These are phyloP conservation scores for Villa cingulata DNA, from an alignment of 2,888 invertebrate genomes.

Conservation along the genomic window DNA sequence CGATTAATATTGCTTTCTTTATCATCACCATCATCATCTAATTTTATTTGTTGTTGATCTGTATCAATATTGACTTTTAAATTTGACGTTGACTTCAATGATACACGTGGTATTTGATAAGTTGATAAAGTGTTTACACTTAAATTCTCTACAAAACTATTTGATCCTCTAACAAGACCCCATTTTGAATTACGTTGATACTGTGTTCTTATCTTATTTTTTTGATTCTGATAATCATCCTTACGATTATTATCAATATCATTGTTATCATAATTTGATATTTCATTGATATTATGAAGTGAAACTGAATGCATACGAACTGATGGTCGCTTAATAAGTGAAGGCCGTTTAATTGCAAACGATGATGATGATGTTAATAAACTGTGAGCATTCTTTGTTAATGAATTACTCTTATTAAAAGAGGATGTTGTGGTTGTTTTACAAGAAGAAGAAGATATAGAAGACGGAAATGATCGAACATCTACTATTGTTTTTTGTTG, in stretches of 20 bases:
- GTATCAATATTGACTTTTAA: not conserved
- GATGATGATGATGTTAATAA: conserved; percentile 27
- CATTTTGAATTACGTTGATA: conserved; percentile 24
- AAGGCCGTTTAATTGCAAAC: conserved; percentile 32
- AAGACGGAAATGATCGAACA: not conserved
- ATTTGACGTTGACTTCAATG: conserved; percentile 2
- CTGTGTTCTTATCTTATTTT: not conserved
- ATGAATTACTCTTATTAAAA: conserved; percentile 15
- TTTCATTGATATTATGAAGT: conserved; percentile 28
- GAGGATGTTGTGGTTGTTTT: conserved; percentile 15
- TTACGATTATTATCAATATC: not conserved
- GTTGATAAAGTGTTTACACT: conserved; percentile 14
- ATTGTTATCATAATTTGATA: conserved; percentile 16
- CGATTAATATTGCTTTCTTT: too few relatives aligned
- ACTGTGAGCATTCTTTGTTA: conserved; percentile 1
- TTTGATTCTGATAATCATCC: not conserved
- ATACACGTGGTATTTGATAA: conserved; percentile 16
- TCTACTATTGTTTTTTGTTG: not conserved
- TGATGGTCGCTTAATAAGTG: conserved; percentile 20
- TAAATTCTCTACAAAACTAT: conserved; percentile 28
- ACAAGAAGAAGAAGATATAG: conserved; percentile 9
- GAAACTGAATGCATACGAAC: conserved; percentile 25
- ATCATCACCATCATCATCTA: not conserved
- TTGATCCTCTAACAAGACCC: conserved; percentile 41
- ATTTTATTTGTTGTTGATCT: not conserved